These are phyloP conservation scores for Peromyscus aztecus DNA, from an alignment of 2,797 vertebrate genomes.

Conservation along the genomic window DNA sequence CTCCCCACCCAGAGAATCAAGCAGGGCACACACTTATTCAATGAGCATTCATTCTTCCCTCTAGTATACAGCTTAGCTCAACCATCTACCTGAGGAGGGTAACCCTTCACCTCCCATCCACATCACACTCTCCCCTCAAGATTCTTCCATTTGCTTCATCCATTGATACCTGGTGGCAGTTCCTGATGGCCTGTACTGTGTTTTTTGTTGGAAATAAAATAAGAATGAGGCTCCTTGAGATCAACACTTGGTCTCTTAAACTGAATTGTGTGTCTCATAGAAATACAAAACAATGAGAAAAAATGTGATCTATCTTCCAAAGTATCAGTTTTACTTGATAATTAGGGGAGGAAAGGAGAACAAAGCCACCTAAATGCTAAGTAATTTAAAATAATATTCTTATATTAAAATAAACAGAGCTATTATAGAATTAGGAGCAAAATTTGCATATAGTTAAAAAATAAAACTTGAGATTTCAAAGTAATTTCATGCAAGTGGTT, in stretches of 20 bases:
- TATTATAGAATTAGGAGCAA: constrained; percentile 66
- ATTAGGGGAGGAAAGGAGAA: neutral
- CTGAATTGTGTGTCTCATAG: neutral
- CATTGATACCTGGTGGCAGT: neutral
- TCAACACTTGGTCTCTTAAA: neutral
- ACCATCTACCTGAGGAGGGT: neutral
- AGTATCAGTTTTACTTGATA: constrained; percentile 45
- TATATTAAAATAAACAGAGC: constrained; percentile 76
- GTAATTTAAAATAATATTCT: constrained; percentile 71
- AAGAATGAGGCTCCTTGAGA: neutral
- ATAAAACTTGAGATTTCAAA: constrained; percentile 70
- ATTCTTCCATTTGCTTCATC: constrained; percentile 8
- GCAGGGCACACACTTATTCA: neutral
- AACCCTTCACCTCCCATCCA: neutral
- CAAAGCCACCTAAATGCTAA: constrained; percentile 60
- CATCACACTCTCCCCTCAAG: neutral
- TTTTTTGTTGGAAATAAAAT: neutral
- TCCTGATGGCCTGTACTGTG: neutral
- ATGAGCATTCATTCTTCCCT: neutral
- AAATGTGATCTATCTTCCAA: constrained; percentile 12
- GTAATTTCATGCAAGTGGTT: constrained; percentile 66
- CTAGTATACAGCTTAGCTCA: neutral
- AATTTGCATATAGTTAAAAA: constrained; percentile 72
- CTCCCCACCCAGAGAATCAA: neutral
- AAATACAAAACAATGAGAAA: constrained; percentile 24